phyloP scores from a whole-genome alignment of 2,797 vertebrate species.

The Sebastes vulpes region DNA sequence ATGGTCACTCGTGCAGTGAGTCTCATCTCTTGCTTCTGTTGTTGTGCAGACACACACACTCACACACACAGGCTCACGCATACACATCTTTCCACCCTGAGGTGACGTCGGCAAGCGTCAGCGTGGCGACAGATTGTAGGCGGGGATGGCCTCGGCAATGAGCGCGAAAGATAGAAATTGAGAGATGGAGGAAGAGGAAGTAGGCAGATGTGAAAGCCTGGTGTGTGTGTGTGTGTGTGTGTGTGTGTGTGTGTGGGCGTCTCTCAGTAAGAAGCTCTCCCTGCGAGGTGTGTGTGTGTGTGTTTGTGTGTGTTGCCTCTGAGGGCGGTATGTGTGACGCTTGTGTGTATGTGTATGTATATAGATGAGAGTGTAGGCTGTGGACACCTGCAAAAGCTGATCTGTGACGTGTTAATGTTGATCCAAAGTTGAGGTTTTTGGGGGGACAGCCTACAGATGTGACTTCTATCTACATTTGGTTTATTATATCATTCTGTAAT shows the following conservation, averaged over 20 bases:
- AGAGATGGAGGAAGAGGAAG: constrained; percentile 62
- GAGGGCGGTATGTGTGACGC: constrained; percentile 52
- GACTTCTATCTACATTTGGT: background rate
- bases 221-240: constrained; percentile 16
- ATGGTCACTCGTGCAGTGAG: constrained; percentile 51
- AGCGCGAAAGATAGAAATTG: constrained; percentile 56
- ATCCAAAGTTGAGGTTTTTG: constrained; percentile 49
- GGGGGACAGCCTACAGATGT: constrained; percentile 39
- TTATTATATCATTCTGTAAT: background rate
- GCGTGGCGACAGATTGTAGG: constrained; percentile 59
- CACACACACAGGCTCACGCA: background rate
- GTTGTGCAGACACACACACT: constrained; percentile 8
- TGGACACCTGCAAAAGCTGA: background rate
- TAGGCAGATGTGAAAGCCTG: constrained; percentile 70
- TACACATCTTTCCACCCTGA: constrained; percentile 69
- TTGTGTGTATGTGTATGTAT: constrained; percentile 9
- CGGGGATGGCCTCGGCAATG: constrained; percentile 52
- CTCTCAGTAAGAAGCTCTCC: constrained; percentile 46
- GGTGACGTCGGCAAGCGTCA: constrained; percentile 71
- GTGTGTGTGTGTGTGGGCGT: constrained; percentile 40
- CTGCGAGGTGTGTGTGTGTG: constrained; percentile 29
- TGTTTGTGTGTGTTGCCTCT: constrained; percentile 32
- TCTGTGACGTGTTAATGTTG: constrained; percentile 53
- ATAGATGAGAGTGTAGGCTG: constrained; percentile 40
- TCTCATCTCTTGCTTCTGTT: constrained; percentile 37